A percentile compares a stretch with the other conserved stretches of the same genome.
phyloP scores from a whole-genome alignment of 2,888 invertebrate species.

The Drosophila anceps region DNA sequence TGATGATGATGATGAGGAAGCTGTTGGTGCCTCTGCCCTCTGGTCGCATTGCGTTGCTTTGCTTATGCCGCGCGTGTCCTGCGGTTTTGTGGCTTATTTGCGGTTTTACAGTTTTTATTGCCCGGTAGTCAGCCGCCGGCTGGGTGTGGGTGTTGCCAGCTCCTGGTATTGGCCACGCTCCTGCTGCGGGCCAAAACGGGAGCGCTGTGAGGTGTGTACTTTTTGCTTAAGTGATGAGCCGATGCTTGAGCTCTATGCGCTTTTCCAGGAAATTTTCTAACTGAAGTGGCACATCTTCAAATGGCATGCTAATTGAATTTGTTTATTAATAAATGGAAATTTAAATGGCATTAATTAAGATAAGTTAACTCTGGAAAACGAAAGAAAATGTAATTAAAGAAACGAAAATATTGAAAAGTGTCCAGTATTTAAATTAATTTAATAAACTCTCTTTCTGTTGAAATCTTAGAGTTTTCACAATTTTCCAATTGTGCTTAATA shows the following conservation, averaged over 20 bases:
- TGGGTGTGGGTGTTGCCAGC: constrained; percentile 68
- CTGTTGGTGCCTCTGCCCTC: constrained; percentile 20
- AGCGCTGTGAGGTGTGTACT: constrained; percentile 65
- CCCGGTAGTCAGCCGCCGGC: constrained; percentile 51
- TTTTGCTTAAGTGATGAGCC: constrained; percentile 63
- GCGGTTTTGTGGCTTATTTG: constrained; percentile 73
- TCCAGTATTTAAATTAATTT: neutral
- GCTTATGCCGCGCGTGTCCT: constrained; percentile 68
- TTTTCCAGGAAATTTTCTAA: constrained; percentile 32
- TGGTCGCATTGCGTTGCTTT: constrained; percentile 40
- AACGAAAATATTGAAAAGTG: neutral
- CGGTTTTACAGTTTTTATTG: constrained; percentile 68
- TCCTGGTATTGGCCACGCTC: constrained; percentile 6
- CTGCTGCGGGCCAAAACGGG: constrained; percentile 13
- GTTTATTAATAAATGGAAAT: neutral
- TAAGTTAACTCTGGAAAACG: neutral
- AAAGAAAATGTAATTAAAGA: neutral
- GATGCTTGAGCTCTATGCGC: constrained; percentile 19
- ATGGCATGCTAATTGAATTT: neutral
- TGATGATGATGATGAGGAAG: constrained; percentile 56
- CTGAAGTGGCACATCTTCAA: constrained; percentile 6
- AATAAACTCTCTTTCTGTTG: neutral
- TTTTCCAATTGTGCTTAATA: too few relatives aligned
- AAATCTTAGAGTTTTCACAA: neutral
- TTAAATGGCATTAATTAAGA: too few relatives aligned